These are phyloP conservation scores for Platichthys stellatus DNA, from an alignment of 2,113 vertebrate genomes.

Conservation along the genomic window DNA sequence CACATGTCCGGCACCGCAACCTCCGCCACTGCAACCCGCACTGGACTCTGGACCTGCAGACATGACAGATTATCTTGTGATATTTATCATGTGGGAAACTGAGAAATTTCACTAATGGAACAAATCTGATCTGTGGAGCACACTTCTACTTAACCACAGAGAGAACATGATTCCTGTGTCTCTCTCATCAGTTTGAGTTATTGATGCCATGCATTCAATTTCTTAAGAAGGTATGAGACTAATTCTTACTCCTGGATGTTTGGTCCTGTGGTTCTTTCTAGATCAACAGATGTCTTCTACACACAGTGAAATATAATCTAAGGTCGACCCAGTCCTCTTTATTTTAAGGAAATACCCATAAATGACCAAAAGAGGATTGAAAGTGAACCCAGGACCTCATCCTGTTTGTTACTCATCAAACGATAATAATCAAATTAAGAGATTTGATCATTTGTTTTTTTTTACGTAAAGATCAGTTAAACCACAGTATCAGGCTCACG, in stretches of 20 bases:
- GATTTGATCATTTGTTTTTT: no score
- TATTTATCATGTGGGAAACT: no score
- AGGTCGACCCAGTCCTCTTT: background rate
- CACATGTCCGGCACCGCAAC: constrained; percentile 81
- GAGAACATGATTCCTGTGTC: no score
- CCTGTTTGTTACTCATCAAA: no score
- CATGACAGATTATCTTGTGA: background rate
- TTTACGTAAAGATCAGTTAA: background rate
- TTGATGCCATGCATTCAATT: no score
- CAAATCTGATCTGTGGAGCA: background rate
- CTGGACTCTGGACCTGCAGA: constrained; percentile 66
- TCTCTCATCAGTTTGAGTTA: no score
- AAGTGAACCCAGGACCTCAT: no score
- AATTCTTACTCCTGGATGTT: background rate
- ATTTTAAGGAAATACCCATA: background rate
- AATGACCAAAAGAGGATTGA: background rate
- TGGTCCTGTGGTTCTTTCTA: background rate
- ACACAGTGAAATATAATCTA: background rate
- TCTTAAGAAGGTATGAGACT: background rate
- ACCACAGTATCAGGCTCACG: constrained; percentile 9
- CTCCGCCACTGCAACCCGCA: constrained; percentile 42
- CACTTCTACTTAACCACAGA: no score
- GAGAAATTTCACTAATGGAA: no score
- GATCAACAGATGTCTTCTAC: background rate
- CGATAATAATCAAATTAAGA: background rate